phyloP scores from a whole-genome alignment of 2,797 vertebrate genomes.

The Acrossocheilus wenchowensis region DNA sequence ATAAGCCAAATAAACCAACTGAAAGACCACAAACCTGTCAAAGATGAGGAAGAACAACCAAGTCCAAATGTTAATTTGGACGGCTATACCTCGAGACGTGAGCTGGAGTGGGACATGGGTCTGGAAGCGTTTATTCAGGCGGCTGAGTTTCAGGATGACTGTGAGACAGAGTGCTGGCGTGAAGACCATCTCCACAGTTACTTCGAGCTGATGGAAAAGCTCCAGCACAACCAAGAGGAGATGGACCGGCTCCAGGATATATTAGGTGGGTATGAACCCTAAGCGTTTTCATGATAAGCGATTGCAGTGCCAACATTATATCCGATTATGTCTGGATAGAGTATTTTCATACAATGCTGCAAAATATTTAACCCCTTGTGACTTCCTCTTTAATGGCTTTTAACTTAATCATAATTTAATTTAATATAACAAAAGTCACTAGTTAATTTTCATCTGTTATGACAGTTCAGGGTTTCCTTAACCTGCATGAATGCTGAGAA shows the following conservation, averaged over 20 bases:
- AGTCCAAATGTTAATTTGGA: neutral
- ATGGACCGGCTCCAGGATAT: neutral
- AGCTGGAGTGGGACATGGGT: neutral
- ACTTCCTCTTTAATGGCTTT: neutral
- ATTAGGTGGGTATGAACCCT: neutral
- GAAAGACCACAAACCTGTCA: neutral
- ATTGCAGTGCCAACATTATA: neutral
- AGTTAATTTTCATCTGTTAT: neutral
- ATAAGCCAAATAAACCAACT: neutral
- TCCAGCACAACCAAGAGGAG: neutral
- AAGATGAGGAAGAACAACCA: neutral
- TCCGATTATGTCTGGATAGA: neutral
- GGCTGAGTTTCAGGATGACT: neutral
- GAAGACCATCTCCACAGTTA: neutral
- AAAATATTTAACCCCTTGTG: neutral
- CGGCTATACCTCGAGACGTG: neutral
- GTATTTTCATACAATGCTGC: neutral
- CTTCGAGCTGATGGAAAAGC: neutral
- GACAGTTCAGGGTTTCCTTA: neutral
- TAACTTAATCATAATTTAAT: neutral
- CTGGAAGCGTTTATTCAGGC: neutral
- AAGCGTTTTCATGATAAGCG: neutral
- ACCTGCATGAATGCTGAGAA: neutral
- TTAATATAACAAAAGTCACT: neutral
- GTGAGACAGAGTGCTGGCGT: neutral